A percentile compares a stretch with the other conserved stretches of the same genome.
Conservation (phyloP, 1,140 invertebrate species). For the Zaprionus kolodkinae region DNA sequence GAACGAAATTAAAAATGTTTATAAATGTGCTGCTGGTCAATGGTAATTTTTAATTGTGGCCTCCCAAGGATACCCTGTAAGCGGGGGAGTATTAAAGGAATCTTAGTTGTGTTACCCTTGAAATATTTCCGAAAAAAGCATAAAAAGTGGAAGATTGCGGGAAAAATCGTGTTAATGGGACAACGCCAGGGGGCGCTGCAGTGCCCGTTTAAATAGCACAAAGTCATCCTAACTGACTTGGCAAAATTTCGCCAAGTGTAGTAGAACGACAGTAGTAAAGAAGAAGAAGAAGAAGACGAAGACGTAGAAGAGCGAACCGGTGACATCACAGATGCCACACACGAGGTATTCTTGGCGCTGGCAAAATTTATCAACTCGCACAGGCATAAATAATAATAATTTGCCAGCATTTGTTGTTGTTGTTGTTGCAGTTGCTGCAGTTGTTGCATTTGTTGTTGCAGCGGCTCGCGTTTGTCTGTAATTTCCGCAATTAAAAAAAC, state of each 20-base stretch:
- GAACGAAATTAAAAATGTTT: slow-evolving; percentile 59
- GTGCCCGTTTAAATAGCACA: slow-evolving; percentile 41
- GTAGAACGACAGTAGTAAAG: neutral
- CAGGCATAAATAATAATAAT: slow-evolving; percentile 81
- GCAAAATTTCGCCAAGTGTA: slow-evolving; percentile 24
- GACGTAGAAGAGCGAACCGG: slow-evolving; percentile 5
- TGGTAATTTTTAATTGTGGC: slow-evolving; percentile 73
- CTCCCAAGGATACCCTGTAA: slow-evolving; percentile 13
- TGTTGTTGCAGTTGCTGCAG: slow-evolving; percentile 54
- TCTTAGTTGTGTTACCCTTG: neutral
- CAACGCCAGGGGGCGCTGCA: slow-evolving; percentile 24
- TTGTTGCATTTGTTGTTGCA: slow-evolving; percentile 32
- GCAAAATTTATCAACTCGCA: slow-evolving; percentile 77
- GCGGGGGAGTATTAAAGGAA: neutral
- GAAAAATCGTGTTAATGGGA: slow-evolving; percentile 32
- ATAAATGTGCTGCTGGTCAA: slow-evolving; percentile 74
- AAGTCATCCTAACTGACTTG: slow-evolving; percentile 48
- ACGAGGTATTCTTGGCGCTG: slow-evolving; percentile 67
- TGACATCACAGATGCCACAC: slow-evolving; percentile 78
- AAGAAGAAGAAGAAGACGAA: neutral
- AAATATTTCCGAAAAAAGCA: too few species aligned
- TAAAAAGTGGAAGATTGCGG: slow-evolving; percentile 23
- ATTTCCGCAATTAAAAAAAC: slow-evolving; percentile 84
- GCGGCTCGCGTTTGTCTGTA: slow-evolving; percentile 73
- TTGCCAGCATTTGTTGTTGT: slow-evolving; percentile 70